Evolutionary conservation across 2,113 vertebrate genomes (phyloP).

Genomic region (Girardinichthys multiradiatus): DNA sequence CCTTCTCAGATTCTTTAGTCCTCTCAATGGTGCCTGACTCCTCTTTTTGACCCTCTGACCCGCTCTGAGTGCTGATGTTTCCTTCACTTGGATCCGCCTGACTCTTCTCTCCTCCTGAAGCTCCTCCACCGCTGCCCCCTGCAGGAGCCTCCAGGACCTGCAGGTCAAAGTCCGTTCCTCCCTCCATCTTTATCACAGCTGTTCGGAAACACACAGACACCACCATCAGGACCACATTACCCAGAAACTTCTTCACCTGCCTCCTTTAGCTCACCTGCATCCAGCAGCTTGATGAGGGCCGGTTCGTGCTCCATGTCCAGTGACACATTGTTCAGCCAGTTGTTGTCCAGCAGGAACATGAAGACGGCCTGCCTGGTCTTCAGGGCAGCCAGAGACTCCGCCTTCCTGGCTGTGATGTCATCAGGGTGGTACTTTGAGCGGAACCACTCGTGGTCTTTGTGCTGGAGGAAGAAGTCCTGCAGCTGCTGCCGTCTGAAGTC

Average conservation of each 20-base stretch:
- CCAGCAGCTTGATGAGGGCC: constrained; percentile 88
- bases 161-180: constrained; percentile 87
- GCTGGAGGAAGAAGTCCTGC: constrained; percentile 92
- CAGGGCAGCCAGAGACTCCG: constrained; percentile 85
- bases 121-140: constrained; percentile 56
- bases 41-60: background rate
- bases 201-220: constrained; percentile 5
- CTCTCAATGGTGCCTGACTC: background rate
- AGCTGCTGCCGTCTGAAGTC: constrained; percentile 93
- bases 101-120: constrained; percentile 18
- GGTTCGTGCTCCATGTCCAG: constrained; percentile 87
- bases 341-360: constrained; percentile 86
- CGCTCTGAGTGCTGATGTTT: background rate
- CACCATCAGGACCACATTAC: constrained; percentile 12
- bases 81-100: constrained; percentile 18
- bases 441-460: constrained; percentile 95
- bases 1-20: constrained; percentile 4
- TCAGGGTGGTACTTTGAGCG: constrained; percentile 92
- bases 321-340: constrained; percentile 85
- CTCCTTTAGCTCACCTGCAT: constrained; percentile 77
- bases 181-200: constrained; percentile 97
- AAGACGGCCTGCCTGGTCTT: constrained; percentile 86
- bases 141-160: constrained; percentile 85
- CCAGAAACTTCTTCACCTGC: background rate
- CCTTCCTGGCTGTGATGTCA: constrained; percentile 83